A percentile compares a stretch with the other conserved stretches of the same genome.
Conservation (phyloP, 2,113 vertebrate species). For the Cochlearius cochlearius region DNA sequence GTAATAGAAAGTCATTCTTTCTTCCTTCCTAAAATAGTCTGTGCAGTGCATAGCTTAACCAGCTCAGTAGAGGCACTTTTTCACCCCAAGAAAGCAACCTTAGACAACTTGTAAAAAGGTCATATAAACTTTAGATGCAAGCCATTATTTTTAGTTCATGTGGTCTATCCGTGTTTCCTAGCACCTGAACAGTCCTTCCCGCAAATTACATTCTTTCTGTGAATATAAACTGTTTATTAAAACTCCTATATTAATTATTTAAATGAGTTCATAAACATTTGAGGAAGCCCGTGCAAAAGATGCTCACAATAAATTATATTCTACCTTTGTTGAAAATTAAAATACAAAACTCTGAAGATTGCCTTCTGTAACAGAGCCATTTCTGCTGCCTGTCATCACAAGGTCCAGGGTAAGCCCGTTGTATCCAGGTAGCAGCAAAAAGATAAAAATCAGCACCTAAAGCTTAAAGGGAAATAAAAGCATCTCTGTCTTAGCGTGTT, state of each 20-base stretch:
- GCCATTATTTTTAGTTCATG: constrained; percentile 41
- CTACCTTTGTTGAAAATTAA: neutral
- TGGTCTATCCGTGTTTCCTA: neutral
- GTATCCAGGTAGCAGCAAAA: neutral
- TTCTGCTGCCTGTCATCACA: neutral
- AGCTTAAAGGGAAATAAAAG: neutral
- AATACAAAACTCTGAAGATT: neutral
- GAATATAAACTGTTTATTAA: constrained; percentile 68
- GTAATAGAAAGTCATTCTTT: neutral
- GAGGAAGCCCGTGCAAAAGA: constrained; percentile 31
- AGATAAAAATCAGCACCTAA: neutral
- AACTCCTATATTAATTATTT: constrained; percentile 57
- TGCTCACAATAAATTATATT: constrained; percentile 27
- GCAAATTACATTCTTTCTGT: constrained; percentile 58
- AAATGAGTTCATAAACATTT: constrained; percentile 68
- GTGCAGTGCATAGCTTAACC: neutral
- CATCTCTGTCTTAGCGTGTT: neutral
- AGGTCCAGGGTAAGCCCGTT: neutral
- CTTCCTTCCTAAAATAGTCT: neutral
- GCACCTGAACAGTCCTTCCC: constrained; percentile 2
- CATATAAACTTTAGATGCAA: constrained; percentile 15
- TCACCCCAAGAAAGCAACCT: neutral
- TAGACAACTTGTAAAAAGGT: constrained; percentile 15
- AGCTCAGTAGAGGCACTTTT: neutral
- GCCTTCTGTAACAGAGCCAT: neutral